Percentiles rank a stretch among this genome's conserved stretches.
Conservation (phyloP, 2,113 vertebrate species). For the Sprattus sprattus region DNA sequence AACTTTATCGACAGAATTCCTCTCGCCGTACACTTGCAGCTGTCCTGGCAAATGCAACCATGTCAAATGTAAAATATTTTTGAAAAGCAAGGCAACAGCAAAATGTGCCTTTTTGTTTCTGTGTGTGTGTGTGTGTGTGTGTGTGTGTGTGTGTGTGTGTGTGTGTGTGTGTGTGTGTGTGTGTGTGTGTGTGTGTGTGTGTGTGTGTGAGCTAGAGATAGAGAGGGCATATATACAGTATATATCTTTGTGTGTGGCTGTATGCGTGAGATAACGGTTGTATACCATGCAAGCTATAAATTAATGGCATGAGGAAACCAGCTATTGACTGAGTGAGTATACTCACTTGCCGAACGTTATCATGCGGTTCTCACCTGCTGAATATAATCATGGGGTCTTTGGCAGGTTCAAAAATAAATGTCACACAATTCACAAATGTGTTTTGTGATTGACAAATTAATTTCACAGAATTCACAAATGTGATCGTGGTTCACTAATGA, state of each 20-base stretch:
- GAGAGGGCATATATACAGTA: background rate
- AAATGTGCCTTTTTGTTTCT: background rate
- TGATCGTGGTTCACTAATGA: too few relatives aligned
- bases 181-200: background rate
- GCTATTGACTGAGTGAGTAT: too few relatives aligned
- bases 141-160: background rate
- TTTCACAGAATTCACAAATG: too few relatives aligned
- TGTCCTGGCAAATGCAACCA: background rate
- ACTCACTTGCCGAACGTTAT: too few relatives aligned
- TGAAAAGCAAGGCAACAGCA: background rate
- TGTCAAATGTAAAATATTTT: background rate
- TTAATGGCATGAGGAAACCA: too few relatives aligned
- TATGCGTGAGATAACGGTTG: too few relatives aligned
- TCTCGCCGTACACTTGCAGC: background rate
- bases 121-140: background rate
- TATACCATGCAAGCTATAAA: background rate
- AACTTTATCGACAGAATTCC: slow-evolving; percentile 22
- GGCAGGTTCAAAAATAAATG: too few relatives aligned
- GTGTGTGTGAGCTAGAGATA: background rate
- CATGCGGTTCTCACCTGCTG: too few relatives aligned
- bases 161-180: background rate
- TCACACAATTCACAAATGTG: too few relatives aligned
- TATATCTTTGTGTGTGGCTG: slow-evolving; percentile 8
- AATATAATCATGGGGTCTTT: too few relatives aligned
- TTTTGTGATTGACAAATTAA: too few relatives aligned